A percentile compares a stretch with the other conserved stretches of the same genome.
Evolutionary conservation across 2,797 vertebrate genomes (phyloP).

Genomic region (Limnodromus scolopaceus): DNA sequence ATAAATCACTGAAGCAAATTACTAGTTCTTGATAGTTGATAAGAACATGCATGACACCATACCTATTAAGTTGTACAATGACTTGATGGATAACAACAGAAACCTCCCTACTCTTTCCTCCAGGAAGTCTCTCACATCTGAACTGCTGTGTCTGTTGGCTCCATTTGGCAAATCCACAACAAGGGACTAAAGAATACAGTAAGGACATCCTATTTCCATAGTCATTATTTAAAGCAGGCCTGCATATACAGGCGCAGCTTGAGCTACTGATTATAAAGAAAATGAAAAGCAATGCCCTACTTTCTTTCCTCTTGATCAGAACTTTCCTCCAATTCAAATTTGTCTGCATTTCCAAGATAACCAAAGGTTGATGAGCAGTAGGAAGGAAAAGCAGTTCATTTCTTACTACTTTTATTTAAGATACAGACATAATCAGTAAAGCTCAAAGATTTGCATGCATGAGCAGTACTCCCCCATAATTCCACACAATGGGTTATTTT

Average conservation of each 20-base stretch:
- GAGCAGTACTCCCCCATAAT: neutral
- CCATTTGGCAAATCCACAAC: neutral
- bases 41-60: accelerated
- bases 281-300: neutral
- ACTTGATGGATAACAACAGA: neutral
- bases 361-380: neutral
- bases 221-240: neutral
- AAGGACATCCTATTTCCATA: neutral
- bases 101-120: neutral
- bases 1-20: neutral
- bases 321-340: neutral
- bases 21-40: neutral
- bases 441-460: neutral
- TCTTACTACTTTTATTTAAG: neutral
- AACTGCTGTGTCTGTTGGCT: neutral
- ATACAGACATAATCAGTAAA: neutral
- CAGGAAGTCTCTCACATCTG: neutral
- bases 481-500: neutral
- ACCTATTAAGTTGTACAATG: neutral
- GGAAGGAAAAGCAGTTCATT: neutral
- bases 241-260: neutral
- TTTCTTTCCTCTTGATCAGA: neutral
- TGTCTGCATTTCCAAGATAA: neutral
- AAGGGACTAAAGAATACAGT: neutral
- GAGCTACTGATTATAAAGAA: neutral